Conservation (phyloP, 2,888 invertebrate genomes). For the Sepiola atlantica region DNA sequence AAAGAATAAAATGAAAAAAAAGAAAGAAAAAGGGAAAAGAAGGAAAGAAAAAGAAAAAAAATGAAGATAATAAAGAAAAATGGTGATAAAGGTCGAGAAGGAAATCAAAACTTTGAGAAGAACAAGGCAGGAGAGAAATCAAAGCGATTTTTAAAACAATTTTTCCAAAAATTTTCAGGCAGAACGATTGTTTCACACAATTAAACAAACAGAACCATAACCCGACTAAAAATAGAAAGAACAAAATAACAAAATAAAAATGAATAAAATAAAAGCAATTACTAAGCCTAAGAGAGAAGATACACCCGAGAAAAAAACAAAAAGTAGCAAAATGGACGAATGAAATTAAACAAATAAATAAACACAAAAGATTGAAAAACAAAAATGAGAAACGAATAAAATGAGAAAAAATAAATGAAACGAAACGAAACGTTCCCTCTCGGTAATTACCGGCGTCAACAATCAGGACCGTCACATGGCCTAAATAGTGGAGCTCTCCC, state of each 20-base stretch:
- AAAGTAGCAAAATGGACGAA: neutral
- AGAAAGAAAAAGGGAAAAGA: too few relatives aligned
- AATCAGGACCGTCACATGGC: conserved; percentile 6
- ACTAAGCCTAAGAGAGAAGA: neutral
- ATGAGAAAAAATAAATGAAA: neutral
- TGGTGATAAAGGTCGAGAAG: too few relatives aligned
- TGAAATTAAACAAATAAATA: neutral
- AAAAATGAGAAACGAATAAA: neutral
- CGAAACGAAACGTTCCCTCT: neutral
- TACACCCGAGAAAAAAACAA: neutral
- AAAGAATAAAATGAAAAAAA: too few relatives aligned
- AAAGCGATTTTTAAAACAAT: neutral
- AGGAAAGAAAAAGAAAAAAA: too few relatives aligned
- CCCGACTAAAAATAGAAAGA: neutral
- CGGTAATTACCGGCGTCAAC: neutral
- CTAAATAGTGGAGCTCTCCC: neutral
- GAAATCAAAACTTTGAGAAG: neutral
- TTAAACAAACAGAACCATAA: neutral
- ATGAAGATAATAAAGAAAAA: too few relatives aligned
- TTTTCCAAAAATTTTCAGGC: neutral
- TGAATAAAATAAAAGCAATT: neutral
- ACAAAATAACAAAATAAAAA: neutral
- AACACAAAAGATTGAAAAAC: too few relatives aligned
- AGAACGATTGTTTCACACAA: neutral
- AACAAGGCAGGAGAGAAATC: neutral